Percentiles rank a stretch among this genome's conserved stretches.
phyloP scores from a whole-genome alignment of 2,113 vertebrate genomes.

The Nycticebus coucang region DNA sequence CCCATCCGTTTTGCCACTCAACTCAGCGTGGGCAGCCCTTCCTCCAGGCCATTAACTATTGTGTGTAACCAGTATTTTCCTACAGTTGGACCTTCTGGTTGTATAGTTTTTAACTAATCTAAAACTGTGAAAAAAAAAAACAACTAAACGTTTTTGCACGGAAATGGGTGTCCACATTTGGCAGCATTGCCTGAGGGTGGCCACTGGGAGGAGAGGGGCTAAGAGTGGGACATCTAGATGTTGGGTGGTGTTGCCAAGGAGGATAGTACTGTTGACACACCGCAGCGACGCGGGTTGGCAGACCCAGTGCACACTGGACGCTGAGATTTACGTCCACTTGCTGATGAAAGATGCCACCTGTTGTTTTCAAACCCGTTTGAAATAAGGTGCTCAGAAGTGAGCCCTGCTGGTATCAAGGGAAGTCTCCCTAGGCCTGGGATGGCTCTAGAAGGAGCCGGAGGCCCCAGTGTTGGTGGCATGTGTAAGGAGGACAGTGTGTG shows the following conservation, averaged over 20 bases:
- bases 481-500: background rate
- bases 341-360: slow-evolving; percentile 56
- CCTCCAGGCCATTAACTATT: background rate
- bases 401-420: background rate
- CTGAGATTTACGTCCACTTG: background rate
- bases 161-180: background rate
- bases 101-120: background rate
- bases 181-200: background rate
- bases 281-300: background rate
- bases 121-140: background rate
- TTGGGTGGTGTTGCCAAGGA: background rate
- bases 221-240: background rate
- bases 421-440: background rate
- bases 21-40: background rate
- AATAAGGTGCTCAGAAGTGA: slow-evolving; percentile 19
- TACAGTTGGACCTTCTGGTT: background rate
- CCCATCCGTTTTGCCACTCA: background rate
- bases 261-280: background rate
- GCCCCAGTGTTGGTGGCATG: background rate
- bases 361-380: slow-evolving; percentile 56
- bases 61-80: background rate
- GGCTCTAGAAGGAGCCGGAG: background rate
- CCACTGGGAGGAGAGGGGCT: background rate
- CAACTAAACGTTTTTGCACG: background rate
- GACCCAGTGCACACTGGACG: background rate